These are phyloP conservation scores for Octodon degus DNA, from an alignment of 2,113 vertebrate species.

Conservation along the genomic window DNA sequence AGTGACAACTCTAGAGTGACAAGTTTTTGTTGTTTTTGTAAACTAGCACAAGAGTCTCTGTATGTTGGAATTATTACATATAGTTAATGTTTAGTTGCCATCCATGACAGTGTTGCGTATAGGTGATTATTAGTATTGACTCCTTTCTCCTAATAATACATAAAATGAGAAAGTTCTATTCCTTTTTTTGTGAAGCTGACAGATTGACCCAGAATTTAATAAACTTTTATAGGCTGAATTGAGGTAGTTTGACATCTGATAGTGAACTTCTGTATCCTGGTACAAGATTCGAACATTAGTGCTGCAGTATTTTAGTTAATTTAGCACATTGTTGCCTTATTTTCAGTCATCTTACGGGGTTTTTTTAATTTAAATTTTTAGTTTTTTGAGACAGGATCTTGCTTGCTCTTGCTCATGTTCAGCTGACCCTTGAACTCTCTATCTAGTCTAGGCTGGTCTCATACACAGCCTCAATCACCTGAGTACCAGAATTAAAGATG, in stretches of 20 bases:
- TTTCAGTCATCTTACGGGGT: background rate
- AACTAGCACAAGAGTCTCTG: background rate
- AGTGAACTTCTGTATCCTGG: background rate
- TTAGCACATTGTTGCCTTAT: background rate
- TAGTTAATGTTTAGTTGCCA: constrained; percentile 17
- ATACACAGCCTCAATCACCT: background rate
- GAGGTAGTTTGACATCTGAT: constrained; percentile 15
- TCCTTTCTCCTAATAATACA: background rate
- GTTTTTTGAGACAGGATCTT: background rate
- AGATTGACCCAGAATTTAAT: background rate
- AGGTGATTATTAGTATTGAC: background rate
- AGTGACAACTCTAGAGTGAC: constrained; percentile 38
- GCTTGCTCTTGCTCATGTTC: background rate
- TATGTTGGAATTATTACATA: constrained; percentile 16
- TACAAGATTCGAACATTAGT: background rate
- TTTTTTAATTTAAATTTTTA: background rate
- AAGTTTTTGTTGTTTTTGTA: constrained; percentile 31
- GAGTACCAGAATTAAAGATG: background rate
- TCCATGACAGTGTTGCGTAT: background rate
- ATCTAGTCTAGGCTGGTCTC: too few species aligned
- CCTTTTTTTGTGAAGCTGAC: background rate
- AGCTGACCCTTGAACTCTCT: background rate
- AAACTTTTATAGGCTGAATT: background rate
- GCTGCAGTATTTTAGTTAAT: background rate
- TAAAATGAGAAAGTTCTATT: background rate